Evolutionary conservation across 1,140 invertebrate species (phyloP).

Genomic region (Microvelia longipes): DNA sequence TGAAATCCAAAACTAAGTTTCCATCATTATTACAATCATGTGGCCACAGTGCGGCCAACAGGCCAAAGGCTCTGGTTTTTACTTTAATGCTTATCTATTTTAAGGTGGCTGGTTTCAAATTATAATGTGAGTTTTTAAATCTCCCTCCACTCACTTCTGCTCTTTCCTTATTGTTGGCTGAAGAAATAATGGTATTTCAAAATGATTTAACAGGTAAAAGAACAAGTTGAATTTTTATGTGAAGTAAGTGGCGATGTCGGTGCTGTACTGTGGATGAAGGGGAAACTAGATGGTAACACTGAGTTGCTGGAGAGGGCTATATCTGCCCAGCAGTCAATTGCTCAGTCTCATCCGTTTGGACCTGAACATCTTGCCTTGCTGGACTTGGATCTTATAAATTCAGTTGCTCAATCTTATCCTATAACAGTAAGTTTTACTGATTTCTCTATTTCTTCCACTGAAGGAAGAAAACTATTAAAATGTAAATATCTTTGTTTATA

Average conservation of each 20-base stretch:
- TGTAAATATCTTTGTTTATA: too few species aligned
- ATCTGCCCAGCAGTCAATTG: slow-evolving; percentile 46
- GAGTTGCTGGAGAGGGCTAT: slow-evolving; percentile 52
- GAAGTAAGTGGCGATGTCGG: slow-evolving; percentile 52
- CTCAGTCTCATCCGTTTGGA: slow-evolving; percentile 50
- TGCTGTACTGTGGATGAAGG: slow-evolving; percentile 47
- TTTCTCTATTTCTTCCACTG: neutral
- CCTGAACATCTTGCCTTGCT: slow-evolving; percentile 55
- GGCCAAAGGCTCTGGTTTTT: too few species aligned
- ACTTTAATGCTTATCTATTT: too few species aligned
- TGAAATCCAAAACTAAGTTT: too few species aligned
- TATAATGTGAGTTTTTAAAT: too few species aligned
- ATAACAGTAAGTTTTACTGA: slow-evolving; percentile 27
- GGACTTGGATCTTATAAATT: slow-evolving; percentile 72
- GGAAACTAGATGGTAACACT: slow-evolving; percentile 44
- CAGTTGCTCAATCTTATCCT: slow-evolving; percentile 62
- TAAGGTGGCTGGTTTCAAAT: too few species aligned
- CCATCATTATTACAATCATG: too few species aligned
- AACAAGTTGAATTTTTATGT: slow-evolving; percentile 73
- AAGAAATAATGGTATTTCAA: too few species aligned
- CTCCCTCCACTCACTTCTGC: too few species aligned
- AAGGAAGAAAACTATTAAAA: neutral
- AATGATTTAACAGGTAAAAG: slow-evolving; percentile 55
- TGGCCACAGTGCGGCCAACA: too few species aligned
- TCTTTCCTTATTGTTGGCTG: too few species aligned